These are phyloP conservation scores for Adineta ricciae DNA, from an alignment of 2,888 invertebrate genomes.

Conservation along the genomic window DNA sequence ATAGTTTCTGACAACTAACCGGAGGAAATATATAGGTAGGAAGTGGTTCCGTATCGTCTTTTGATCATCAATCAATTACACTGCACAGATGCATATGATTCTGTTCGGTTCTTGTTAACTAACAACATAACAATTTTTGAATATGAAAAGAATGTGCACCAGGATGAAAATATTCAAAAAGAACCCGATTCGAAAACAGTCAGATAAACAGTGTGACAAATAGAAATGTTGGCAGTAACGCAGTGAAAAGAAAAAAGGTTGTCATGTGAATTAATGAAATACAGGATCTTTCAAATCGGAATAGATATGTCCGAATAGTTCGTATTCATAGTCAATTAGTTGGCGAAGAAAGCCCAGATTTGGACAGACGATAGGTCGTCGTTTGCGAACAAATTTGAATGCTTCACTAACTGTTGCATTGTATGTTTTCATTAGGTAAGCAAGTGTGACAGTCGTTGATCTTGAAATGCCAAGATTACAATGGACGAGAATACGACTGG, in stretches of 20 bases:
- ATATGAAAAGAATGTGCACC: background rate
- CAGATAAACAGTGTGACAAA: background rate
- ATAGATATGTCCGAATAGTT: slow-evolving; percentile 39
- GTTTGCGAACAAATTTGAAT: slow-evolving; percentile 38
- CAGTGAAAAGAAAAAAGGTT: too few relatives aligned
- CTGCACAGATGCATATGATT: background rate
- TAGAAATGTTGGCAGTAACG: background rate
- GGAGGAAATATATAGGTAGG: background rate
- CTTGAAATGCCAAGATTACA: slow-evolving; percentile 41
- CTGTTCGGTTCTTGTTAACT: background rate
- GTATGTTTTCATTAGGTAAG: slow-evolving; percentile 38
- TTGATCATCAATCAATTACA: background rate
- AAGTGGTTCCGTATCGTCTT: background rate
- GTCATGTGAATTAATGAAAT: background rate
- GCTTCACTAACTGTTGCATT: slow-evolving; percentile 38
- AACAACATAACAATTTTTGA: background rate
- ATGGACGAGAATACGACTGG: slow-evolving; percentile 41
- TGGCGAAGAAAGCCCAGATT: slow-evolving; percentile 38
- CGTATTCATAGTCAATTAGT: slow-evolving; percentile 39
- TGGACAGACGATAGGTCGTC: slow-evolving; percentile 39
- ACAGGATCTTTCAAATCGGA: slow-evolving; percentile 7
- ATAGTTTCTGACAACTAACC: background rate
- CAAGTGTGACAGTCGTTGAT: slow-evolving; percentile 39
- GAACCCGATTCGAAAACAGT: background rate
- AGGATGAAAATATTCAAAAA: background rate